phyloP scores from a whole-genome alignment of 2,113 vertebrate species.

The Acanthisitta chloris region DNA sequence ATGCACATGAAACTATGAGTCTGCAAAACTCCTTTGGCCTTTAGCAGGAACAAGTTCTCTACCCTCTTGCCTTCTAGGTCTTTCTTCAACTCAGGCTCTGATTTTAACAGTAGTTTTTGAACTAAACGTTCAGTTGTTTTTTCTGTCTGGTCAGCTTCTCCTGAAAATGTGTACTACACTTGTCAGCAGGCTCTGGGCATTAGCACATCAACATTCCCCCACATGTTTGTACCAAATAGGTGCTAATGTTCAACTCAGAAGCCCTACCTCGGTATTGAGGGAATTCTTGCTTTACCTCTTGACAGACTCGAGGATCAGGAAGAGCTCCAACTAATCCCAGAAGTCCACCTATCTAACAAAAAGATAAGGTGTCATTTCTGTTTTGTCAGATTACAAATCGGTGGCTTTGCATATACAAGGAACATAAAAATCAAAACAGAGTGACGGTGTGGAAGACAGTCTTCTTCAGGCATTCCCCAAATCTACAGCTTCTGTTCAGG shows the following conservation, averaged over 20 bases:
- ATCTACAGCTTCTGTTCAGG: background rate
- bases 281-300: no score
- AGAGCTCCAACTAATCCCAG: no score
- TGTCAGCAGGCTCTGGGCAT: background rate
- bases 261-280: no score
- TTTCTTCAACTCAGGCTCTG: background rate
- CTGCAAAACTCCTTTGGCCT: background rate
- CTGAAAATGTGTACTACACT: background rate
- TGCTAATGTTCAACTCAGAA: background rate
- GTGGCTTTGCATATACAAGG: background rate
- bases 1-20: background rate
- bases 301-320: no score
- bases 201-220: background rate
- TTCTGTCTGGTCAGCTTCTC: background rate
- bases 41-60: background rate
- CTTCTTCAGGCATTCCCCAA: background rate
- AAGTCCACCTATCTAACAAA: background rate
- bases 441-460: fast-evolving
- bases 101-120: background rate
- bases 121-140: background rate
- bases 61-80: background rate
- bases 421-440: background rate
- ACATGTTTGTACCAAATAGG: background rate
- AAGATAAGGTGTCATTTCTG: background rate
- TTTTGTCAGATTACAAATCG: background rate